Conservation (phyloP, 2,888 invertebrate genomes). For the Caenorhabditis drosophilae region DNA sequence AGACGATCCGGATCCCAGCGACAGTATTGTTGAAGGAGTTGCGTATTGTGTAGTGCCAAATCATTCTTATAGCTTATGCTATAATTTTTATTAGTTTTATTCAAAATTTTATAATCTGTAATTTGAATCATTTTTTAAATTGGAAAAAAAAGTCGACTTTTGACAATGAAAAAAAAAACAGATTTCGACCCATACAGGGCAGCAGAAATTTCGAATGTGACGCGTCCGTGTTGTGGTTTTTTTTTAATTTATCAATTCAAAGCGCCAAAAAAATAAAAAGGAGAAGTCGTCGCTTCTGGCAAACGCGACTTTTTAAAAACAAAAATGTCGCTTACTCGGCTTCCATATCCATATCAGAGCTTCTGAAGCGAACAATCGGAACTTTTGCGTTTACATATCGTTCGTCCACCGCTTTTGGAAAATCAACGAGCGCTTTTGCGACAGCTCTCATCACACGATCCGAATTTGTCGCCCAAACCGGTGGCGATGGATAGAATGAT, state of each 20-base stretch:
- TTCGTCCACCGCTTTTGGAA: conserved; percentile 44
- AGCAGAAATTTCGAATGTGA: too few species aligned
- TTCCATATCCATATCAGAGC: conserved; percentile 52
- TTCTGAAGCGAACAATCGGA: conserved; percentile 75
- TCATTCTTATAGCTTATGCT: conserved; percentile 75
- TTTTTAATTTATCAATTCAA: too few species aligned
- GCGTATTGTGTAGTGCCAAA: conserved; percentile 74
- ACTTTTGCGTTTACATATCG: conserved; percentile 73
- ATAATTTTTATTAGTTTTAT: conserved; percentile 7
- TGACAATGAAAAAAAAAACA: too few species aligned
- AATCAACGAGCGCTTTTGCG: conserved; percentile 47
- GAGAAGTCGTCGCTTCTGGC: too few species aligned
- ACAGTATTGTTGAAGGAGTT: conserved; percentile 73
- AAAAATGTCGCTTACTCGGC: conserved; percentile 35
- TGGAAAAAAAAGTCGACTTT: too few species aligned
- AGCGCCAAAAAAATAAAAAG: too few species aligned
- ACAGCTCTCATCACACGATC: conserved; percentile 50
- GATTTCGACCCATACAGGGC: too few species aligned
- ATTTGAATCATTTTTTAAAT: too few species aligned
- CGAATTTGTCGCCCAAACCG: conserved; percentile 35
- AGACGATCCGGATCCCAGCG: conserved; percentile 70
- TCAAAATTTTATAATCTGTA: neutral
- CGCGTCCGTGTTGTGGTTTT: too few species aligned
- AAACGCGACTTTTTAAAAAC: too few species aligned
- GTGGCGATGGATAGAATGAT: conserved; percentile 71